These are phyloP conservation scores for Saxidomus purpurata DNA, from an alignment of 1,140 invertebrate genomes.

Conservation along the genomic window DNA sequence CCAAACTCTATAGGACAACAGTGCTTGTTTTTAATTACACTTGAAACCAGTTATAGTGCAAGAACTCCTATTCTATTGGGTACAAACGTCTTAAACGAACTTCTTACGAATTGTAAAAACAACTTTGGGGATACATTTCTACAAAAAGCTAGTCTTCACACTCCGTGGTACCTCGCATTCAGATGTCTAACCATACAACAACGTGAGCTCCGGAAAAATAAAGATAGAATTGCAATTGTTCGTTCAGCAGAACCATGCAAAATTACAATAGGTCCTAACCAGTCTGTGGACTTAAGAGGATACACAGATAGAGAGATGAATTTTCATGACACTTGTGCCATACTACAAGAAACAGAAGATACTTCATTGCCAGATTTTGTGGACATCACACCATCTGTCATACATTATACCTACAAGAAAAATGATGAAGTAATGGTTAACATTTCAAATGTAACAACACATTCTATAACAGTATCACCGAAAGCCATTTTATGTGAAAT, in stretches of 20 bases:
- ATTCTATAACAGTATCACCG: conserved; percentile 55
- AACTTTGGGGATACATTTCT: conserved; percentile 48
- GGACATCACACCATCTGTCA: too few relatives aligned
- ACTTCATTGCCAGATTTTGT: too few relatives aligned
- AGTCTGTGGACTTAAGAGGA: background rate
- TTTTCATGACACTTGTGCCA: too few relatives aligned
- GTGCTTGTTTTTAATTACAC: conserved; percentile 49
- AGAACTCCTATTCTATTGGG: conserved; percentile 55
- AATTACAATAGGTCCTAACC: conserved; percentile 60
- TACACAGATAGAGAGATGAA: conserved; percentile 58
- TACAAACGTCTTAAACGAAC: conserved; percentile 59
- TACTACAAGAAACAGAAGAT: too few relatives aligned
- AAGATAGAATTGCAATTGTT: conserved; percentile 48
- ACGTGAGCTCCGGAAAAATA: conserved; percentile 32
- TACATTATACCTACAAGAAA: conserved; percentile 44
- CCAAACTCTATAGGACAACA: too few relatives aligned
- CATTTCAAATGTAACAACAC: conserved; percentile 60
- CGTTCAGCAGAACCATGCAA: conserved; percentile 7
- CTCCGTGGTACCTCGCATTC: too few relatives aligned
- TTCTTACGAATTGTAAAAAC: conserved; percentile 29
- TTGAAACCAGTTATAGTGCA: conserved; percentile 18
- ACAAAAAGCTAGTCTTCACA: conserved; percentile 39
- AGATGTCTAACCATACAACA: conserved; percentile 57
- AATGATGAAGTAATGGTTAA: conserved; percentile 40
- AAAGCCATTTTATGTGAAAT: conserved; percentile 67